Conservation (phyloP, 2,888 invertebrate species). For the Ophonus ardosiacus region DNA sequence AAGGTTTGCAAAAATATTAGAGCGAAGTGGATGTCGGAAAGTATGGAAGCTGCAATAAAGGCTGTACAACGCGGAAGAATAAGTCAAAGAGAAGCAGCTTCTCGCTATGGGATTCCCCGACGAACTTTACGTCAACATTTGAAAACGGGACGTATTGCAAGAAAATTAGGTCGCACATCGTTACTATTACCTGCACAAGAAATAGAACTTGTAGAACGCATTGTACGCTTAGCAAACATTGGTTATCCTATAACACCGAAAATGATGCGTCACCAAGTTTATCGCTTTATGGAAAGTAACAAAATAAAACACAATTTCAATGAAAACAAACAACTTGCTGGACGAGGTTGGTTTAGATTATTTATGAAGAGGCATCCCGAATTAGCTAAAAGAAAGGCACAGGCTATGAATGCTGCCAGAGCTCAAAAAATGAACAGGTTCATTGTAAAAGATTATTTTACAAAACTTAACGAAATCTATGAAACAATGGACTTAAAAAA, state of each 20-base stretch:
- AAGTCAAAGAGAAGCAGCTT: background rate
- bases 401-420: conserved; percentile 67
- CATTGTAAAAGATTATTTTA: conserved; percentile 67
- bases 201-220: background rate
- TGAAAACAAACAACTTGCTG: conserved; percentile 36
- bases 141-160: background rate
- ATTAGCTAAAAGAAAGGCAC: conserved; percentile 66
- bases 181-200: background rate
- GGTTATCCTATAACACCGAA: background rate
- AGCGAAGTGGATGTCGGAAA: background rate
- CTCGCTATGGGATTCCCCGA: background rate
- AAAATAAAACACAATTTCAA: background rate
- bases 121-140: conserved; percentile 31
- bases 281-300: background rate
- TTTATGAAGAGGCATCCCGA: conserved; percentile 65
- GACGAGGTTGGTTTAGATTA: conserved; percentile 58
- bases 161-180: conserved; percentile 5
- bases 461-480: conserved; percentile 65
- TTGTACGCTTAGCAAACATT: background rate
- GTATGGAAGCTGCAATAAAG: background rate
- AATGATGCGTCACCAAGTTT: background rate
- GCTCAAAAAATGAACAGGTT: conserved; percentile 66
- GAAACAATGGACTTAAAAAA: conserved; percentile 11
- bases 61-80: background rate
- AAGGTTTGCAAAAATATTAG: conserved; percentile 49